phyloP scores from a whole-genome alignment of 2,888 invertebrate species.

The Scaeva pyrastri region DNA sequence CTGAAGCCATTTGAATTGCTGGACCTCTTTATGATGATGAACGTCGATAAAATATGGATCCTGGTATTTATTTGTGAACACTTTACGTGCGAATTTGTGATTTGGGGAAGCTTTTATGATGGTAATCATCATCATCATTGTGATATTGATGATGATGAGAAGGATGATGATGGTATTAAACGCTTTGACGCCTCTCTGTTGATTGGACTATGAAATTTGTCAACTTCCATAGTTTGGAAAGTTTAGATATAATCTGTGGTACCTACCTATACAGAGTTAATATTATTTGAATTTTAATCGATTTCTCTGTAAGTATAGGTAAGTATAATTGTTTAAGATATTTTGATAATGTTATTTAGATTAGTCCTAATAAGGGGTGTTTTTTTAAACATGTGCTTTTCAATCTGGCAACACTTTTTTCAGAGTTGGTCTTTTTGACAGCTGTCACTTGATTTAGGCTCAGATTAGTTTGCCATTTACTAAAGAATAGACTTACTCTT shows the following conservation, averaged over 20 bases:
- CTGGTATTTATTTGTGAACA: slow-evolving; percentile 37
- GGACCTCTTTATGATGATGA: slow-evolving; percentile 57
- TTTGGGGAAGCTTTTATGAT: slow-evolving; percentile 60
- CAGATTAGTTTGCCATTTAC: too few species aligned
- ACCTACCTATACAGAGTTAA: too few species aligned
- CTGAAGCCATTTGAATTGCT: slow-evolving; percentile 24
- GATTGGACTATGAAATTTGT: slow-evolving; percentile 73
- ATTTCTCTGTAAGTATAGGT: not conserved
- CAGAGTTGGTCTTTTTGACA: too few species aligned
- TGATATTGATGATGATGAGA: not conserved
- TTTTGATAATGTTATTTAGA: too few species aligned
- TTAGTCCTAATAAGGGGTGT: too few species aligned
- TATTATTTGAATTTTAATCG: not conserved
- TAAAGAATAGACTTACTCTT: too few species aligned
- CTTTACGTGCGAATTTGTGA: slow-evolving; percentile 45
- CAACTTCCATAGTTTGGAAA: slow-evolving; percentile 2
- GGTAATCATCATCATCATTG: slow-evolving; percentile 23
- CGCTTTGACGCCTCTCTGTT: slow-evolving; percentile 74
- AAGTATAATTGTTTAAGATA: too few species aligned
- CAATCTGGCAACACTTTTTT: too few species aligned
- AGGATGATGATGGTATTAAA: slow-evolving; percentile 65
- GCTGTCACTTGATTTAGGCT: too few species aligned
- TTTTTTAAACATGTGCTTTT: too few species aligned
- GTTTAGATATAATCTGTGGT: not conserved
- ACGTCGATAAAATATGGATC: slow-evolving; percentile 7